Conservation (phyloP, 2,113 vertebrate genomes). For the Charadrius vociferus region DNA sequence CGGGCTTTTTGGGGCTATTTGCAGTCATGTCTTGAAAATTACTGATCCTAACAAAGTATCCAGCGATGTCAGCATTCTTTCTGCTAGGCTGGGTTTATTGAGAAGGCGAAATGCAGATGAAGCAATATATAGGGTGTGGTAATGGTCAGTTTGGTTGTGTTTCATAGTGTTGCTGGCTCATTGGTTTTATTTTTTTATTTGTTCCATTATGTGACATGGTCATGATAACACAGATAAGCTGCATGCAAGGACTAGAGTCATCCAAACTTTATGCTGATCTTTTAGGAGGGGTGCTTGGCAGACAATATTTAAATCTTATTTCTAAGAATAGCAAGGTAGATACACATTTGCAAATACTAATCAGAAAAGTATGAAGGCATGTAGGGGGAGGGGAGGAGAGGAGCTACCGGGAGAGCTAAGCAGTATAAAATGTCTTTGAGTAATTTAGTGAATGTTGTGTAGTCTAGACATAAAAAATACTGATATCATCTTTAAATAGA, state of each 20-base stretch:
- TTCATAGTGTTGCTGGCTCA: background rate
- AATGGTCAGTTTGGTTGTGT: background rate
- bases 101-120: background rate
- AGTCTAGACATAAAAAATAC: constrained; percentile 47
- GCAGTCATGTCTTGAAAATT: background rate
- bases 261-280: background rate
- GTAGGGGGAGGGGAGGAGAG: background rate
- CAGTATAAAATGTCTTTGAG: constrained; percentile 43
- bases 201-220: background rate
- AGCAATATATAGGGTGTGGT: background rate
- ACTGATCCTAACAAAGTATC: background rate
- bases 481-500: background rate
- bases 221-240: background rate
- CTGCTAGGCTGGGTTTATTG: background rate
- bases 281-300: background rate
- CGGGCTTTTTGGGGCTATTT: background rate
- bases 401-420: background rate
- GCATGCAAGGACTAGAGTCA: background rate
- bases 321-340: constrained; percentile 31
- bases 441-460: constrained; percentile 22
- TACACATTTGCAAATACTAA: background rate
- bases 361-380: constrained; percentile 13
- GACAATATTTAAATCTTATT: constrained; percentile 7
- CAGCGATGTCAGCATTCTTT: background rate
- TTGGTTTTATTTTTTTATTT: background rate